Base-by-base conservation (phyloP, 2,797 vertebrate genomes). In the Microhierax caerulescens region DNA sequence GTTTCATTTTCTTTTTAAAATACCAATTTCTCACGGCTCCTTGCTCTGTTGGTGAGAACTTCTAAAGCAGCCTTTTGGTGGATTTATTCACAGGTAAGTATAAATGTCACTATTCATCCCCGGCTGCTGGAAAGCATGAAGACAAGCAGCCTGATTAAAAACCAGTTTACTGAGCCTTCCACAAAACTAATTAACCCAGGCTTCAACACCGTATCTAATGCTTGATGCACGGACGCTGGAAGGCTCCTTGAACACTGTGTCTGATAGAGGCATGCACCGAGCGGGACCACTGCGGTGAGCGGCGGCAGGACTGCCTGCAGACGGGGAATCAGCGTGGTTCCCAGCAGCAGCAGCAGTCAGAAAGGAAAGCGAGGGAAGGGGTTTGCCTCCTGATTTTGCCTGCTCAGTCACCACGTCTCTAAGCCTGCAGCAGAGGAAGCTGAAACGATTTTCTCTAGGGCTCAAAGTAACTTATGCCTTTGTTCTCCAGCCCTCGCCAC, bases 191-290 rank as follows among this genome's bases (percentile, higher is more conserved):
- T 63, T 48, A 61, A 82, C 36, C 25, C 11, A 16, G 28, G 7
- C 7, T 21, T 30, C n/a, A 57, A 12, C 6, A 5, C 24, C 1
- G 0, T 30, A 50, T 5, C 59, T 61, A 27, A 17, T 14, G 60
- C 18, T 27, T 39, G 43, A 21, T 34, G 41, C 39, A 5, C 0
- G 11, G 41, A 30, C 18, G 4, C 30, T 21, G 28, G 41, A 45
- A 19, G 22, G 3, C 67, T 9, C 16, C 30, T 21, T n/a, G 41
- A 45, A 19, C 30, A 2, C 67, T 7, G 20, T 10, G 45, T 25
- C 17, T 13, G 3, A 13, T 9, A 11, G 3, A 5, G 3, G n/a
- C 15, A 18, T 20, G 4, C 0, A 0, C 5, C 15, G n/a, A 22
- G 15, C 0, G 3, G 37, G 37, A 9, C 36, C 18, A 41, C 30